Conservation (phyloP, 2,888 invertebrate genomes). For the Oscheius onirici region DNA sequence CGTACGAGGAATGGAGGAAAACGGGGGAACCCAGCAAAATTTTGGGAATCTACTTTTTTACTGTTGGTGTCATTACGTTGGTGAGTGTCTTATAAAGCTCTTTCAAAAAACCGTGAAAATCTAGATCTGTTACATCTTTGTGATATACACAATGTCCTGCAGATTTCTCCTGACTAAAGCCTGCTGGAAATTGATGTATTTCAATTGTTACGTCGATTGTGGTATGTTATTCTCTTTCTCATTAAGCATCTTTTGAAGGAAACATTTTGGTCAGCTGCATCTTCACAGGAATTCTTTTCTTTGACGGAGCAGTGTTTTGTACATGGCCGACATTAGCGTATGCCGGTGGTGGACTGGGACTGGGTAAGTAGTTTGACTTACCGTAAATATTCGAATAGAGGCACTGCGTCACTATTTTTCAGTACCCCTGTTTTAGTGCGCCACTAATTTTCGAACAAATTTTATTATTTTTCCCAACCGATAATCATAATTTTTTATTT, state of each 20-base stretch:
- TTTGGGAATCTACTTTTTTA: conserved; percentile 19
- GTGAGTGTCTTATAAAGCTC: background rate
- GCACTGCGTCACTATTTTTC: too few species aligned
- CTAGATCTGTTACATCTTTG: conserved; percentile 17
- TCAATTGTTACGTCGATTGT: conserved; percentile 28
- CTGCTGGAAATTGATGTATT: conserved; percentile 29
- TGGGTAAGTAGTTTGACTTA: conserved; percentile 1
- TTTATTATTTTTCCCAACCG: too few species aligned
- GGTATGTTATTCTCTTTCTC: background rate
- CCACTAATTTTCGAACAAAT: too few species aligned
- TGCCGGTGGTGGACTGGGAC: conserved; percentile 19
- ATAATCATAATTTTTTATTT: too few species aligned
- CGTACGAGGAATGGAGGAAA: conserved; percentile 15
- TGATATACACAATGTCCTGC: conserved; percentile 27
- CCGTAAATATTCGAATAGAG: too few species aligned
- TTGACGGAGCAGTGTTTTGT: conserved; percentile 17
- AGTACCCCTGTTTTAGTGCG: too few species aligned
- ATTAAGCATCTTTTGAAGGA: background rate
- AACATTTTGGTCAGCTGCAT: conserved; percentile 19
- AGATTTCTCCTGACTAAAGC: conserved; percentile 20
- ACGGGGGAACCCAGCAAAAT: conserved; percentile 4
- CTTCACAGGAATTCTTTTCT: conserved; percentile 26
- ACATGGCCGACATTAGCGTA: conserved; percentile 16
- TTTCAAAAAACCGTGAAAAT: background rate
- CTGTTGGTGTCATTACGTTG: conserved; percentile 10